These are phyloP conservation scores for Machaerirhynchus nigripectus DNA, from an alignment of 2,113 vertebrate genomes.

Conservation along the genomic window DNA sequence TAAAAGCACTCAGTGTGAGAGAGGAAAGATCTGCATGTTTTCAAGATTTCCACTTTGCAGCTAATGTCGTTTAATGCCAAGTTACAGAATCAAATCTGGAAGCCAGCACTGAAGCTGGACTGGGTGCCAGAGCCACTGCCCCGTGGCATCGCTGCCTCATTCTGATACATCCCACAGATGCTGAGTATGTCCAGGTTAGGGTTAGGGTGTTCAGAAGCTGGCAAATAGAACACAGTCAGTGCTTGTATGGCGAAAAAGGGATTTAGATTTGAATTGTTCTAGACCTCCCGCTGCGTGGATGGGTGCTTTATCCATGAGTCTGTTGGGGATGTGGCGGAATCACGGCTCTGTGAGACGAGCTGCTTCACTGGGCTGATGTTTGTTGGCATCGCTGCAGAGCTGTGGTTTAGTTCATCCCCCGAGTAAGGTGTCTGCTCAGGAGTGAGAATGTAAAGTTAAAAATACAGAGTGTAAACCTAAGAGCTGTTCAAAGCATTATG, in stretches of 20 bases:
- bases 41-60: neutral
- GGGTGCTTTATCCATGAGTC: neutral
- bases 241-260: neutral
- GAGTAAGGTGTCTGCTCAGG: neutral
- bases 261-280: neutral
- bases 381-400: neutral
- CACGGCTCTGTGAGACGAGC: neutral
- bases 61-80: neutral
- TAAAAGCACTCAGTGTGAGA: neutral
- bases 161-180: neutral
- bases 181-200: neutral
- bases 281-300: neutral
- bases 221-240: neutral
- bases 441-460: neutral
- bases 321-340: neutral
- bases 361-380: neutral
- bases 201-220: neutral
- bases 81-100: neutral
- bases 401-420: neutral
- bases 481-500: neutral
- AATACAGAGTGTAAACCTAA: neutral
- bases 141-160: accelerated
- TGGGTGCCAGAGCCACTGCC: neutral
- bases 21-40: neutral
- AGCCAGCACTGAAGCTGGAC: neutral